Base-by-base conservation (phyloP, 2,888 invertebrate genomes). In the Tetragnatha montana region DNA sequence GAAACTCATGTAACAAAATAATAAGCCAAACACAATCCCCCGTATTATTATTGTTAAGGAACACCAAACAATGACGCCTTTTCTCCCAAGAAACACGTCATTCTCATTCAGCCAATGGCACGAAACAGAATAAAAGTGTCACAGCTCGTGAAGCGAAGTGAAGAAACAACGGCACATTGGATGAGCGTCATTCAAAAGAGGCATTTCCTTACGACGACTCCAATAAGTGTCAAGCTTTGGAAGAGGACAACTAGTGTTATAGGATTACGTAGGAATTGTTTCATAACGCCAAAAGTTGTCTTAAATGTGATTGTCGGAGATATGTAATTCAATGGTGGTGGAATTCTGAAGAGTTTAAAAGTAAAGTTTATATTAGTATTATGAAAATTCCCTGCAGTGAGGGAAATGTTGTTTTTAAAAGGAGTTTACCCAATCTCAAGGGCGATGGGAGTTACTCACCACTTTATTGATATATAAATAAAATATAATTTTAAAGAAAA, bases 121-220 rank as follows among this genome's bases (percentile, higher is more conserved):
- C 79, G n/a, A 68, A 79, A 69, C 70, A 19, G 69, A 81, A 81
- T 81, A 69, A 81, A 81, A 81, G 70, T 81, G 81, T 81, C 81
- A 81, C 35, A 35, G 22, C 47, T 70, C 68, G 70, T 81, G 68
- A 68, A 19, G 68, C 22, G 49, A 14, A 19, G 68, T 35, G 70
- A 70, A 60, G 68, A 70, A 49, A 19, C 60, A 60, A 80, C 35
- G 22, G 47, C 81, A 70, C 68, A 21, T 81, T 21, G 60, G 70
- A 81, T 81, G 70, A 81, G 47, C 70, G 81, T 81, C 81, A 81
- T 69, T 69, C 81, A 49, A 70, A 70, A 81, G 70, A 47, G 22
- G 47, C 47, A 35, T 60, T 81, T 69, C 14, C 51, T n/a, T 35
- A 81, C n/a, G 81, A 70, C 81, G 68, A 22, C 47, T 49, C 17